Percentiles rank a stretch among this genome's conserved stretches.
These are phyloP conservation scores for Solenopsis invicta DNA, from an alignment of 1,140 invertebrate genomes.

Conservation along the genomic window DNA sequence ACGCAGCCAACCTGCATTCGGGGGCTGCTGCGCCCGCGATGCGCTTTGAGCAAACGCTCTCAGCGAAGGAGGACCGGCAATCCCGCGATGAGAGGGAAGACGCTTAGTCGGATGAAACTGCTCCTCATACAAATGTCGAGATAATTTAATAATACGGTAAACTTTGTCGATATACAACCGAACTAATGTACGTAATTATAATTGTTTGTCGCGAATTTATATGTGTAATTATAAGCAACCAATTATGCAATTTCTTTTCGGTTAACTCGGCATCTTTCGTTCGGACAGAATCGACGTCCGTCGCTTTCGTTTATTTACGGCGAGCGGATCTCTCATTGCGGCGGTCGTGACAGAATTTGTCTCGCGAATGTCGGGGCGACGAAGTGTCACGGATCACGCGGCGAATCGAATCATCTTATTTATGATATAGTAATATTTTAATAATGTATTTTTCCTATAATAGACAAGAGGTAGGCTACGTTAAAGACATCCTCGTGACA, in stretches of 20 bases:
- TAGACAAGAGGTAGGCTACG: neutral
- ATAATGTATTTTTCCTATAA: slow-evolving; percentile 23
- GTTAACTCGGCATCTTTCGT: neutral
- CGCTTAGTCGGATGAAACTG: neutral
- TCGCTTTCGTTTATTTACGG: neutral
- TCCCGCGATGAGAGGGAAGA: neutral
- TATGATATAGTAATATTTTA: slow-evolving; percentile 39
- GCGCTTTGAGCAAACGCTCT: neutral
- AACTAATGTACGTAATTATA: slow-evolving; percentile 4
- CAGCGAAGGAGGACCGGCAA: neutral
- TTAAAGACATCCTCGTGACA: slow-evolving; percentile 59
- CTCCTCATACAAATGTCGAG: neutral
- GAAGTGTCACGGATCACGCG: neutral
- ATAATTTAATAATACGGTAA: neutral
- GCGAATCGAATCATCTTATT: neutral
- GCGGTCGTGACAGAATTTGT: neutral
- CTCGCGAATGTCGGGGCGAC: neutral
- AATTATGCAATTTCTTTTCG: neutral
- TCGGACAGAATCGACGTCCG: neutral
- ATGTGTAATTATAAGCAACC: neutral
- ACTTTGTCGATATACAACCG: neutral
- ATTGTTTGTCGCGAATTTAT: neutral
- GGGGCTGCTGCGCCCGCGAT: neutral
- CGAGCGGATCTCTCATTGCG: neutral
- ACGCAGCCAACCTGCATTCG: neutral